Percentiles rank a stretch among this genome's conserved stretches.
phyloP scores from a whole-genome alignment of 2,797 vertebrate species.

The Gambusia yucatana region DNA sequence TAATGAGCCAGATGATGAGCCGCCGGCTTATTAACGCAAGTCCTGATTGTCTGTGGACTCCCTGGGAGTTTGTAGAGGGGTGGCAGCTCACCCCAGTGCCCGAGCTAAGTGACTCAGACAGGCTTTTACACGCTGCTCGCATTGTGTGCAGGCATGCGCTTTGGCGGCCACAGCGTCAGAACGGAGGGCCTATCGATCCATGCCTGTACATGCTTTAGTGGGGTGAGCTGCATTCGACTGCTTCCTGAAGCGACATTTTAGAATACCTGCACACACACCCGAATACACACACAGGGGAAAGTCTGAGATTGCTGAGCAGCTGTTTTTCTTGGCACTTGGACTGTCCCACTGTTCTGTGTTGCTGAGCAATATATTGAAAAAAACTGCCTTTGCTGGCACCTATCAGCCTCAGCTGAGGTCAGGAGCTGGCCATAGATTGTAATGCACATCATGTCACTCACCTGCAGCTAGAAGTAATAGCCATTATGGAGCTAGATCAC shows the following conservation, averaged over 20 bases:
- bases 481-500: constrained; percentile 25
- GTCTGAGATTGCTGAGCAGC: constrained; percentile 60
- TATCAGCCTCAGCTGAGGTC: constrained; percentile 44
- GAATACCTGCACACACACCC: constrained; percentile 25
- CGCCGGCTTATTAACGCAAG: constrained; percentile 56
- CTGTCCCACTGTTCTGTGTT: constrained; percentile 26
- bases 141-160: constrained; percentile 18
- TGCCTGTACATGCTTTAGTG: constrained; percentile 27
- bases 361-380: constrained; percentile 43
- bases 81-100: constrained; percentile 30
- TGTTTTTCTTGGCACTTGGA: constrained; percentile 53
- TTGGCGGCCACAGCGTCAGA: constrained; percentile 41
- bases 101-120: constrained; percentile 41
- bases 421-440: constrained; percentile 39
- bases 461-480: constrained; percentile 20
- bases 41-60: constrained; percentile 56
- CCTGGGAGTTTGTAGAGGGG: constrained; percentile 18
- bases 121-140: constrained; percentile 24
- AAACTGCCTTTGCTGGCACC: constrained; percentile 61
- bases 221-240: constrained; percentile 25
- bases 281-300: background rate
- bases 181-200: constrained; percentile 54
- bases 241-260: constrained; percentile 59
- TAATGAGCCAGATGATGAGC: constrained; percentile 70
- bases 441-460: constrained; percentile 47